Evolutionary conservation across 2,797 vertebrate genomes (phyloP), one percentile per base, ranked within the genome.

Genomic region (Molossus molossus): DNA sequence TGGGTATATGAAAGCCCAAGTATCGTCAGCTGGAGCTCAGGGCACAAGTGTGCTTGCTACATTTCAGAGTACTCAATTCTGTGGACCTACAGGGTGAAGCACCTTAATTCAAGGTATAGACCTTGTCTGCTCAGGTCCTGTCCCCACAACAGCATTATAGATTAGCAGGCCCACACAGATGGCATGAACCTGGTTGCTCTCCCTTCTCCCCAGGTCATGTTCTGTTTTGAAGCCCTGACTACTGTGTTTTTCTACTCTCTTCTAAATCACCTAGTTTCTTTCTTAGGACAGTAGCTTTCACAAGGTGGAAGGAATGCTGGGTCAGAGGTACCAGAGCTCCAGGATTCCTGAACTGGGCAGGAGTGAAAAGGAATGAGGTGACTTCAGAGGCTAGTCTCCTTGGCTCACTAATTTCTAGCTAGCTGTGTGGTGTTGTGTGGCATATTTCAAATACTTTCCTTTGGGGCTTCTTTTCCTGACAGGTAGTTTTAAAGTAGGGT

Each of bases 391-490:
- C 88, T 7, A 29, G 25, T 33, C 60, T 82, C 11, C 55, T 84
- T 14, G n/a, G 65, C 58, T 70, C 62, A 11, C 29, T 70, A 50
- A 37, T 77, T 55, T 64, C 45, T 15, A 20, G 9, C 9, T 53
- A 37, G 62, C 37, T 29, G 9, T 40, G 9, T 55, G 58, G 79
- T 48, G 5, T n/a, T 87, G 21, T 70, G 33, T 81, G 65, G 60
- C 50, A 11, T 93, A n/a, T 60, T 64, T 91, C 87, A 72, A 69
- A 40, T 80, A 23, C 80, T 77, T 91, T 83, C 60, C 77, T 64
- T 13, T 58, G 27, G 13, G 21, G 20, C 12, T n/a, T 87, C 21
- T 29, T 45, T 86, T 37, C 45, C 13, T 82, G 73, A 62, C 60
- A 33, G 10, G 40, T 48, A 86, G 9, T 87, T 89, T 87, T 64